Evolutionary conservation across 2,888 invertebrate species (phyloP), one percentile per base, ranked within the genome.

Genomic region (Hydrotaea cyrtoneurina): DNA sequence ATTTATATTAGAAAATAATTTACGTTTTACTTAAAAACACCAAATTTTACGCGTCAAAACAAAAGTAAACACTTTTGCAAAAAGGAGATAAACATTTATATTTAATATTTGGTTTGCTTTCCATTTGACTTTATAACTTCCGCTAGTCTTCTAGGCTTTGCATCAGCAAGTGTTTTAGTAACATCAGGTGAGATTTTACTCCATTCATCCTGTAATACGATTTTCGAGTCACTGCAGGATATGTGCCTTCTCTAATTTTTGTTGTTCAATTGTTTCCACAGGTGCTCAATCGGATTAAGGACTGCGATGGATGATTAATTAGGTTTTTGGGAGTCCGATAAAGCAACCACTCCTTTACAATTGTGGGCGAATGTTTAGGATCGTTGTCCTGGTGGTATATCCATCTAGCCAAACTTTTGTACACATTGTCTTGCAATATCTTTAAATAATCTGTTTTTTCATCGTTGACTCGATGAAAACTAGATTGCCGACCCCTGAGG

Each of bases 311-410:
- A 31, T 31, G 31, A 31, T 31, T n/a, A n/a, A n/a, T 7, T 31
- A 31, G 31, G 3, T 2, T 31, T 21, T 72, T 50, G 23, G 50
- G 72, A 23, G 72, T 66, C 17, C 66, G 66, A 19, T 66, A 31
- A 2, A 66, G 39, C 66, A 66, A 66, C 15, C 31, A 66, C 39
- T 66, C 66, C 66, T 66, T 31, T 17, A 46, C 46, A 46, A 46
- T 46, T 46, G 2, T 46, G 46, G n/a, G 10, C 11, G 15, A 46
- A 10, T 46, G 11, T 10, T 46, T 46, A 10, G 46, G 46, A 46
- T 64, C 8, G 17, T 36, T 64, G 11, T 36, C 71, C 11, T 43
- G 72, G 26, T 50, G 72, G 15, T 23, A 72, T 31, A 72, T 72
- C 31, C 31, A 31, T 31, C 31, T 31, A 31, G 31, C 53, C 13